Evolutionary conservation across 1,140 invertebrate species (phyloP).

Genomic region (Thaumatotibia leucotreta): DNA sequence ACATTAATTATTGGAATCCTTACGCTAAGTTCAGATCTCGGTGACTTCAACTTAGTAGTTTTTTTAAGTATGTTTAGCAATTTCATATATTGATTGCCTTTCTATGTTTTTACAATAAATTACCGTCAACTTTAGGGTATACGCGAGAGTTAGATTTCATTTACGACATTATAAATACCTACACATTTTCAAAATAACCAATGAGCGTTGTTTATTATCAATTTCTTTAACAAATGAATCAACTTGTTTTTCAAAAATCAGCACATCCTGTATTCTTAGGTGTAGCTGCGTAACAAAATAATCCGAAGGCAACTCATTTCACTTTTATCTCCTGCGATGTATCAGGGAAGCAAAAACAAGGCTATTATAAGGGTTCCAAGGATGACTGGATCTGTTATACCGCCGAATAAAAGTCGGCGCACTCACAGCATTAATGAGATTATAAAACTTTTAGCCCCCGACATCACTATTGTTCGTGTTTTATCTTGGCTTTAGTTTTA

Average conservation of each 20-base stretch:
- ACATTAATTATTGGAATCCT: too few relatives aligned
- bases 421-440: conserved; percentile 44
- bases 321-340: conserved; percentile 30
- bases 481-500: conserved; percentile 19
- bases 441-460: conserved; percentile 44
- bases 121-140: too few relatives aligned
- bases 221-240: too few relatives aligned
- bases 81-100: too few relatives aligned
- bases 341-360: conserved; percentile 42
- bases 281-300: conserved; percentile 24
- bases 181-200: too few relatives aligned
- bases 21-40: too few relatives aligned
- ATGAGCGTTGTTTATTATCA: too few relatives aligned
- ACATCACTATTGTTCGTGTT: conserved; percentile 21
- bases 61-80: too few relatives aligned
- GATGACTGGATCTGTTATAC: conserved; percentile 1
- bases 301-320: conserved; percentile 16
- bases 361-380: conserved; percentile 19
- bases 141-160: too few relatives aligned
- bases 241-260: conserved; percentile 7
- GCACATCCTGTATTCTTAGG: conserved; percentile 21
- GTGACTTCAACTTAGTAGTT: too few relatives aligned
- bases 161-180: too few relatives aligned
- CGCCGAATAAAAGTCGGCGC: conserved; percentile 33
- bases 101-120: too few relatives aligned